These are phyloP conservation scores for Melieria picta DNA, from an alignment of 2,888 invertebrate species.

Conservation along the genomic window DNA sequence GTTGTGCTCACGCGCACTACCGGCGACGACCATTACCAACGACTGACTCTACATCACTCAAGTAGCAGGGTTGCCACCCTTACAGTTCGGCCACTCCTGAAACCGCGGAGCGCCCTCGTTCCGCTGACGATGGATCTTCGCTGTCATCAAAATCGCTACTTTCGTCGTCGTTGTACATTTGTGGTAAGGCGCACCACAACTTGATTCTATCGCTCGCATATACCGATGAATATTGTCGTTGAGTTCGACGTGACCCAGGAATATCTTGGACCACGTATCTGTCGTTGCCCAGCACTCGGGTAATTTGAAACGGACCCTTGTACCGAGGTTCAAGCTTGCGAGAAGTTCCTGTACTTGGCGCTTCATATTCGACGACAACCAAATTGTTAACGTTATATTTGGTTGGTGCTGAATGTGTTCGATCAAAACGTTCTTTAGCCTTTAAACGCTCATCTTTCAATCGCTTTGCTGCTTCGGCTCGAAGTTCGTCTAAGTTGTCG, in stretches of 20 bases:
- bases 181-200: constrained; percentile 37
- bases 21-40: no score
- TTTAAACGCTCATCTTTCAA: constrained; percentile 17
- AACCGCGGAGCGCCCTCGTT: not conserved
- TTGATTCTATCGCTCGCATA: constrained; percentile 43
- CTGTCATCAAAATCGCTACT: not conserved
- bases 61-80: not conserved
- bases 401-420: constrained; percentile 23
- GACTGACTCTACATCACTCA: no score
- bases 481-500: constrained; percentile 1
- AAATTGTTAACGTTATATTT: constrained; percentile 28
- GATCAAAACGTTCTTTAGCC: constrained; percentile 34
- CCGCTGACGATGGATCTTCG: not conserved
- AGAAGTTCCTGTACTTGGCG: constrained; percentile 35
- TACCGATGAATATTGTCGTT: constrained; percentile 42
- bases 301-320: constrained; percentile 44
- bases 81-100: constrained; percentile 11
- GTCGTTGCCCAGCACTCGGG: constrained; percentile 40
- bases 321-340: constrained; percentile 45
- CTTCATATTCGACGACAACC: constrained; percentile 35
- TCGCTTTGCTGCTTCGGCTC: constrained; percentile 3
- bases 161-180: not conserved
- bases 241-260: constrained; percentile 38
- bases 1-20: no score
- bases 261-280: constrained; percentile 46